These are phyloP conservation scores for Diadophis punctatus DNA, from an alignment of 2,113 vertebrate species.

Conservation along the genomic window DNA sequence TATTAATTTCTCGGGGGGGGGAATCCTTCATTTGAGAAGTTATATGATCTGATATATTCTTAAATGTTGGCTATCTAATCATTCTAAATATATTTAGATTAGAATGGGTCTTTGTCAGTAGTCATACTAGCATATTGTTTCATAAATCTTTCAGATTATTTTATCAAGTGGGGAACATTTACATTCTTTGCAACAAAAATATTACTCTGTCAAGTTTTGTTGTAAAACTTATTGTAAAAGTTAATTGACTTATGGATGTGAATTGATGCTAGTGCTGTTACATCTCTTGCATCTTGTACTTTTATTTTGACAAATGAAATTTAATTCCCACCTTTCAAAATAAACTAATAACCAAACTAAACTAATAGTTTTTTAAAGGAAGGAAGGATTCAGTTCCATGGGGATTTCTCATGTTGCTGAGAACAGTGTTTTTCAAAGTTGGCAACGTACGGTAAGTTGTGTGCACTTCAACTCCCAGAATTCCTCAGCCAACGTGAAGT, in stretches of 20 bases:
- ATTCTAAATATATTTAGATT: not conserved
- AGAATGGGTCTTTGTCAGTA: not conserved
- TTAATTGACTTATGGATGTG: not conserved
- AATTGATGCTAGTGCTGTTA: not conserved
- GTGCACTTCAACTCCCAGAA: not conserved
- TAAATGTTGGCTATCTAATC: not conserved
- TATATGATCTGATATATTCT: not conserved
- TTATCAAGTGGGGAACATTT: not conserved
- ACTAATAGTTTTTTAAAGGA: not conserved
- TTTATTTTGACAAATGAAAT: not conserved
- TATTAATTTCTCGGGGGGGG: not conserved
- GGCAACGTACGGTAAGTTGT: not conserved
- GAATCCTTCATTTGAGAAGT: not conserved
- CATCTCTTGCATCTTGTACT: not conserved
- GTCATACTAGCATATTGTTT: not conserved
- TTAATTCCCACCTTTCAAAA: not conserved
- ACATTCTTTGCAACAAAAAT: not conserved
- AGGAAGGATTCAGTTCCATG: not conserved
- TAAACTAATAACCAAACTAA: not conserved
- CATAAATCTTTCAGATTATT: conserved; percentile 11
- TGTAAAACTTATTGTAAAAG: not conserved
- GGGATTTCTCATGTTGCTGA: not conserved
- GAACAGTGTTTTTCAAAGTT: not conserved
- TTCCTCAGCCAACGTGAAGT: not conserved
- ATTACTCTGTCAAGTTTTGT: not conserved